Evolutionary conservation across 2,797 vertebrate species (phyloP), one percentile per base, ranked within the genome.

Genomic region (Cyprinella venusta): DNA sequence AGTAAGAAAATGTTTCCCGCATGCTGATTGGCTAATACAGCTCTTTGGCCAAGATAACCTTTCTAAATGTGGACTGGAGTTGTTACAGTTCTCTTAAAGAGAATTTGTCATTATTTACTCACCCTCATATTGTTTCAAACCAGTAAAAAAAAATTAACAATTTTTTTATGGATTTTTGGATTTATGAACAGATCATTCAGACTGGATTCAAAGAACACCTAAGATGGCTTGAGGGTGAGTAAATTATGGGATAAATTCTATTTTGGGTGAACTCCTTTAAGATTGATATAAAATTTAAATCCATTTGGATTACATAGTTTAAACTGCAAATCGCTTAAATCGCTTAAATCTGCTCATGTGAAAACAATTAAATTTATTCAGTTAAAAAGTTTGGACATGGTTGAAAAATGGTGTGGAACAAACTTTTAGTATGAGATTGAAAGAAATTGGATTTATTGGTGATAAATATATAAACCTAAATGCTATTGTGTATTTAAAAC

Each of bases 1-100:
- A 92, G 90, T 82, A 89, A 90, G 79, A 90, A 90, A 90, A 92
- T 91, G 92, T 94, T 93, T 89, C 88, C 91, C 92, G 93, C 93
- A 94, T 95, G 92, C 91, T 94, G 91, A 96, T 93, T 92, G 91
- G 93, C 61, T 80, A 19, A 48, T 40, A 80, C n/a, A 63, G 40
- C 9, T 63, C 19, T 75, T 48, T 63, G 76, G 82, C 42, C 9
- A 15, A 36, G 18, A 38, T 74, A 78, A 81, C 65, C 33, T 79
- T 64, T 50, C 8, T 45, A 70, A 54, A 40, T 74, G 42, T 45
- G 30, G 54, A 86, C 82, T 76, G 84, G 91, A 79, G 86, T 90
- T 19, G 33, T 90, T 91, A 89, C 80, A 71, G 19, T 52, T 65
- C 72, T 68, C 13, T 50, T 18, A 81, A 63, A 48, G 68, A 15